Base-by-base conservation (phyloP, 2,797 vertebrate genomes). In the Aeoliscus strigatus region DNA sequence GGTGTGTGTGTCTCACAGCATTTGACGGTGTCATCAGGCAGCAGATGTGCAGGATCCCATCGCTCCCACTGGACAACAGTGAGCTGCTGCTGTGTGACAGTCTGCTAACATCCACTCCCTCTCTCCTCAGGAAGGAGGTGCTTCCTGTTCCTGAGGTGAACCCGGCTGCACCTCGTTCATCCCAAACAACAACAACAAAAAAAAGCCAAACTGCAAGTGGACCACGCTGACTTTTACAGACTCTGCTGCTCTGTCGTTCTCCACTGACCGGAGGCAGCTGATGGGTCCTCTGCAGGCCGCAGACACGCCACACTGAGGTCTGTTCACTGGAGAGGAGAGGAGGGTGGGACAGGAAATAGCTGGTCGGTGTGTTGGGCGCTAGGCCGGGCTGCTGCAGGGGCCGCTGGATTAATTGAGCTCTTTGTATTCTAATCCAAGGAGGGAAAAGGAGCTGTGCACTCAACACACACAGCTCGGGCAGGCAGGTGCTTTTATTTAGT, bases 321-420 rank as follows among this genome's bases (percentile, higher is more conserved):
- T 70, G 80, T 75, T 77, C 64, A 65, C 69, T 58, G 69, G 60
- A 66, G 31, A 73, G 32, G n/a, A 42, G 60, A 17, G 34, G 42
- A 79, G 82, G 86, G 84, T 79, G 85, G 81, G 57, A 78, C 86
- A 86, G 86, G 86, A 87, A 87, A 84, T 75, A 73, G 62, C 75
- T 73, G 6, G 47, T 54, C 44, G 60, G 71, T 66, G 71, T 59
- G 23, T 23, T 16, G 62, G 67, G 73, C 69, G 67, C 25, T 4
- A 31, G 46, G 47, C 62, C 10, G 39, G 8, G 8, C 9, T 32
- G 62, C 60, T 34, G 27, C 2, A 27, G 65, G 61, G 66, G 56
- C 52, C 51, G 1, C 3, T n/a, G 60, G 60, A 62, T 75, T 82
- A 76, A 86, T 75, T 50, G 60, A 57, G 33, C 50, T 81, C 70